Evolutionary conservation across 1,140 invertebrate genomes (phyloP).

Genomic region (Drosophila prosaltans): DNA sequence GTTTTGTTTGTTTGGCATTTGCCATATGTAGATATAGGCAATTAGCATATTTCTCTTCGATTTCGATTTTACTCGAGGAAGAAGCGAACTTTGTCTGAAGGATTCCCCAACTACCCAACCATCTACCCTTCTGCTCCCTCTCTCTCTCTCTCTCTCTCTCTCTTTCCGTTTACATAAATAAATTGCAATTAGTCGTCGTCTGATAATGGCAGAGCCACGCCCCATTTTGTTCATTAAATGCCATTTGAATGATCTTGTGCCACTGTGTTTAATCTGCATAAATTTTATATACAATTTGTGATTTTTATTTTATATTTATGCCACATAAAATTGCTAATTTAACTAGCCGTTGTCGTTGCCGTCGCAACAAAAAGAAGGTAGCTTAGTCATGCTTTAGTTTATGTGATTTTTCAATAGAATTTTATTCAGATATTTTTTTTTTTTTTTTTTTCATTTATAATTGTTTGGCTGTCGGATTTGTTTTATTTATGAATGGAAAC

Average conservation of each 20-base stretch:
- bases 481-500: slow-evolving; percentile 60
- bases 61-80: neutral
- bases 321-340: slow-evolving; percentile 30
- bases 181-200: slow-evolving; percentile 29
- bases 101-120: neutral
- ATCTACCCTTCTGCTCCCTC: neutral
- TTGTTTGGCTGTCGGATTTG: slow-evolving; percentile 53
- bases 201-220: neutral
- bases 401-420: slow-evolving; percentile 32
- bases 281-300: slow-evolving; percentile 55
- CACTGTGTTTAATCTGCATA: slow-evolving; percentile 60
- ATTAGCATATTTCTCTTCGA: slow-evolving; percentile 33
- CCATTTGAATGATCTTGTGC: slow-evolving; percentile 51
- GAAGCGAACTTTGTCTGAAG: neutral
- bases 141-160: neutral
- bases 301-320: slow-evolving; percentile 59
- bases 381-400: slow-evolving; percentile 58
- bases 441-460: slow-evolving; percentile 25
- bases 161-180: neutral
- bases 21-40: slow-evolving; percentile 26
- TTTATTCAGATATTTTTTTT: slow-evolving; percentile 15
- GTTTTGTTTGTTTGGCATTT: slow-evolving; percentile 52
- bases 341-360: neutral
- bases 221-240: slow-evolving; percentile 7
- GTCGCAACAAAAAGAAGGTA: neutral